Evolutionary conservation across 2,113 vertebrate genomes (phyloP).

Genomic region (Oreotrochilus melanogaster): DNA sequence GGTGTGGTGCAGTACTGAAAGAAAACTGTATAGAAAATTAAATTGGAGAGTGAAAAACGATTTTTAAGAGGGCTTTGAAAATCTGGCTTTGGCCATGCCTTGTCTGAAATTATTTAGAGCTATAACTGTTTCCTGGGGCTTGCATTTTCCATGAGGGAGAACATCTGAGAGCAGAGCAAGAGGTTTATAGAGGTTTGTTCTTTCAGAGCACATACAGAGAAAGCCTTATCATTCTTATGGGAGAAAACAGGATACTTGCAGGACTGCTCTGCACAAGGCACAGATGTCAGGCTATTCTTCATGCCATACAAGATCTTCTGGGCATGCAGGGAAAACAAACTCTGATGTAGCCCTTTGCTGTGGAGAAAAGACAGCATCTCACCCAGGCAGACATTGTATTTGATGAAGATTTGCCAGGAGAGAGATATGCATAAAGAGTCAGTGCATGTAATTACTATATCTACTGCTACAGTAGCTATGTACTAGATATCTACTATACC

Average conservation of each 20-base stretch:
- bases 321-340: background rate
- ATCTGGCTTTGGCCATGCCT: background rate
- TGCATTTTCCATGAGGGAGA: constrained; percentile 27
- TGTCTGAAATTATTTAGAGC: constrained; percentile 46
- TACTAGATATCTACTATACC: no score
- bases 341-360: background rate
- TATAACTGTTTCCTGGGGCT: constrained; percentile 24
- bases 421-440: background rate
- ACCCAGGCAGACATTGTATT: background rate
- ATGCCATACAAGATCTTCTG: background rate
- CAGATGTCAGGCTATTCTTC: constrained; percentile 49
- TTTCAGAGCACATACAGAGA: background rate
- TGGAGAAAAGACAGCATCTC: background rate
- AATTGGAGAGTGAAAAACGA: constrained; percentile 1
- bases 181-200: constrained; percentile 3
- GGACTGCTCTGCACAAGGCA: background rate
- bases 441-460: background rate
- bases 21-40: constrained; percentile 33
- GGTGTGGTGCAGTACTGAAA: background rate
- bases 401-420: background rate
- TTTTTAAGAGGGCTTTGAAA: constrained; percentile 47
- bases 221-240: background rate
- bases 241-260: constrained; percentile 26
- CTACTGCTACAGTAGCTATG: no score
- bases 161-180: constrained; percentile 38